Conservation (phyloP, 2,888 invertebrate species). For the Autographa pulchrina region DNA sequence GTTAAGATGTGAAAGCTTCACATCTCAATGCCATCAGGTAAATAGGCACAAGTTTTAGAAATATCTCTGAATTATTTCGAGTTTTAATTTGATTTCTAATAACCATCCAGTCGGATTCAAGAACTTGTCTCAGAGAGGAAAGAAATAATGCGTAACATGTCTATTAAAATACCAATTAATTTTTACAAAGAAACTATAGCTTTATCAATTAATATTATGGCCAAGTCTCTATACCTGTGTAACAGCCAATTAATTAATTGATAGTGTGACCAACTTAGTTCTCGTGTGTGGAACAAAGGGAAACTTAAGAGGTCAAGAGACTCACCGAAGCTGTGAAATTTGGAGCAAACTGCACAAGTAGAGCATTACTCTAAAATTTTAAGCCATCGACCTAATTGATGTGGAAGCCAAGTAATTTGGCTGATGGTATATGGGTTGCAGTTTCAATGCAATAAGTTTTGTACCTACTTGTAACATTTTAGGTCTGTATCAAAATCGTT, state of each 20-base stretch:
- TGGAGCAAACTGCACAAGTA: conserved; percentile 1
- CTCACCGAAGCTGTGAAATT: not conserved
- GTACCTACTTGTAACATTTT: not conserved
- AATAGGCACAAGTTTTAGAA: too few species aligned
- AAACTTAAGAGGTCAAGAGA: conserved; percentile 8
- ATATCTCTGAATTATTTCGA: too few species aligned
- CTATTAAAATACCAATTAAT: not conserved
- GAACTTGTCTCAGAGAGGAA: too few species aligned
- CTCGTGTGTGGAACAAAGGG: not conserved
- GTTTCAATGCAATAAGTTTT: not conserved
- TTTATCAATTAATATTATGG: not conserved
- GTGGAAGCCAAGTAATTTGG: not conserved
- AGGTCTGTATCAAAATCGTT: not conserved
- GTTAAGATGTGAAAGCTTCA: too few species aligned
- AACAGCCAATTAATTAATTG: not conserved
- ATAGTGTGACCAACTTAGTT: conserved; percentile 1
- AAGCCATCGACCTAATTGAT: conserved; percentile 4
- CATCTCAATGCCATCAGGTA: too few species aligned
- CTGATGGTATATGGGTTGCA: conserved; percentile 4
- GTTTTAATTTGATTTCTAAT: too few species aligned
- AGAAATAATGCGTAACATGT: too few species aligned
- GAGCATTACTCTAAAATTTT: conserved; percentile 1
- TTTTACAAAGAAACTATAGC: not conserved
- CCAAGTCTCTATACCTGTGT: not conserved
- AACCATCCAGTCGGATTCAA: too few species aligned